Conservation (phyloP, 2,113 vertebrate genomes). For the Odocoileus virginianus region DNA sequence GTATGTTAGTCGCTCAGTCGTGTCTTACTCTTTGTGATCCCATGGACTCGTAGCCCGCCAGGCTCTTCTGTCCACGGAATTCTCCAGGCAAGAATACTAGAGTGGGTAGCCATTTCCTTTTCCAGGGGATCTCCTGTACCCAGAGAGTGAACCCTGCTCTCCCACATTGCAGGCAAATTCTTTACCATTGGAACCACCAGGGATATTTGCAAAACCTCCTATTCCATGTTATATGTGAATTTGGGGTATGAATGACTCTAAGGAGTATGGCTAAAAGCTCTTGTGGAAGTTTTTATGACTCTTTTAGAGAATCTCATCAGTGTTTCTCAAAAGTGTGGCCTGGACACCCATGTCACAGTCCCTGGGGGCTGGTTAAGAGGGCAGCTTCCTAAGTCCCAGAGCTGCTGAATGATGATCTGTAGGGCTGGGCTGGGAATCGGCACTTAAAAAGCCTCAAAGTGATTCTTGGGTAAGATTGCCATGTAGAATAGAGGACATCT, state of each 20-base stretch:
- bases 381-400: background rate
- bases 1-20: background rate
- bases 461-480: background rate
- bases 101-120: background rate
- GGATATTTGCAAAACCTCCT: background rate
- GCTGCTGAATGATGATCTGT: background rate
- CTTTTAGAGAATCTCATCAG: background rate
- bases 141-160: background rate
- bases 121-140: background rate
- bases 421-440: background rate
- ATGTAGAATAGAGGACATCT: background rate
- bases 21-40: background rate
- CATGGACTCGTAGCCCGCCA: background rate
- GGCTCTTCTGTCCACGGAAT: background rate
- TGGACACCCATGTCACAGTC: background rate
- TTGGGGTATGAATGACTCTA: background rate
- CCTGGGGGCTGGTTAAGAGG: background rate
- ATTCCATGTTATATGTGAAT: background rate
- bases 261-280: background rate
- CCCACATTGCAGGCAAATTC: background rate
- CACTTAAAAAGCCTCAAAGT: background rate
- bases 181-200: background rate
- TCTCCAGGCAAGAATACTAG: background rate
- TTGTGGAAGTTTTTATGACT: background rate
- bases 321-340: background rate